Conservation (phyloP, 2,113 vertebrate species). For the Microtus richardsoni region DNA sequence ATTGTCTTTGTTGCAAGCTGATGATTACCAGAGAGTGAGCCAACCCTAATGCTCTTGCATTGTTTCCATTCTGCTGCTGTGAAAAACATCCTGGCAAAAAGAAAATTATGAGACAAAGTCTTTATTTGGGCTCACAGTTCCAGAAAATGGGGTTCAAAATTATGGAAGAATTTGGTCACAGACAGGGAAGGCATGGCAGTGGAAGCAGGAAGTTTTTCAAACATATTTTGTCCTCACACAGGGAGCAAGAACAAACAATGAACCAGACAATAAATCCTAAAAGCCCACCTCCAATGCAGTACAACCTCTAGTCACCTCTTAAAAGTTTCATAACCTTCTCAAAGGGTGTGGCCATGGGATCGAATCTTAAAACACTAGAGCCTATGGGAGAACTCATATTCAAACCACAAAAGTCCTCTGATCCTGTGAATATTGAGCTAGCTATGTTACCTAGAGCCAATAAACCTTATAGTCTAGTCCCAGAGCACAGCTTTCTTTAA, state of each 20-base stretch:
- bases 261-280: no score
- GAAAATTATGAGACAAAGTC: background rate
- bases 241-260: background rate
- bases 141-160: background rate
- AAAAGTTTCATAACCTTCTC: background rate
- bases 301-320: background rate
- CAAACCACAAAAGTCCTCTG: background rate
- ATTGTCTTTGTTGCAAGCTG: background rate
- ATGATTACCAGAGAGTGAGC: background rate
- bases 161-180: background rate
- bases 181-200: background rate
- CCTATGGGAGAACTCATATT: background rate
- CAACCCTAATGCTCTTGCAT: background rate
- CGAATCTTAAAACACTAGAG: background rate
- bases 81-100: background rate
- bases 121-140: background rate
- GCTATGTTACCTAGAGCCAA: background rate
- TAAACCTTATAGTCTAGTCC: background rate
- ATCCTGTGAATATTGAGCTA: background rate
- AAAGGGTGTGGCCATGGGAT: background rate
- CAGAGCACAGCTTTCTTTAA: background rate
- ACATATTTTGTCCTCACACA: background rate
- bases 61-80: background rate
- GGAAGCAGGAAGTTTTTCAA: background rate
- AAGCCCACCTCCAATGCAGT: background rate